Conservation (phyloP, 2,113 vertebrate genomes). For the Etia nguti region DNA sequence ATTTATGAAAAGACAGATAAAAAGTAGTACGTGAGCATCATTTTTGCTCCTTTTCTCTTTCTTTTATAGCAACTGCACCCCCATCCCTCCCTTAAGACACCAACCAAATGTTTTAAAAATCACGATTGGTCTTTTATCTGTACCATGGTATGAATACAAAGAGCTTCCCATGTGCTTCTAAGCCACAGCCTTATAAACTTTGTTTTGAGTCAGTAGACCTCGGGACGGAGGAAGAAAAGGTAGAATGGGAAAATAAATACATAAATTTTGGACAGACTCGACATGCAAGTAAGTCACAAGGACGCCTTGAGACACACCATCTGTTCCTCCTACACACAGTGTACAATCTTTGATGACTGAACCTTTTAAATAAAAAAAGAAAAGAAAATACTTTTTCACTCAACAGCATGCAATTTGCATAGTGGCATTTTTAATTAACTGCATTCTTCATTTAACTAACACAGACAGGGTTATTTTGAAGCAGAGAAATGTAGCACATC, state of each 20-base stretch:
- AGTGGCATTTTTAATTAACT: neutral
- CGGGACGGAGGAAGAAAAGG: neutral
- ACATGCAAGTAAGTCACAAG: neutral
- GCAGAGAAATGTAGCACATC: conserved; percentile 3
- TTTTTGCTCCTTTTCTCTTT: neutral
- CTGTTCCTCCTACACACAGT: neutral
- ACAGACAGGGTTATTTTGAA: neutral
- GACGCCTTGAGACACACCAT: conserved; percentile 1
- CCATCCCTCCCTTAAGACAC: neutral
- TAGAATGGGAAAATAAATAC: neutral
- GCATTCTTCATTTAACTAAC: neutral
- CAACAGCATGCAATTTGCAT: neutral
- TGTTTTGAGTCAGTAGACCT: neutral
- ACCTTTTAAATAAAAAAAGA: neutral
- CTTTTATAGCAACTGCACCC: neutral
- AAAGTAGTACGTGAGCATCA: neutral
- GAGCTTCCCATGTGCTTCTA: neutral
- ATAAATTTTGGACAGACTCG: neutral
- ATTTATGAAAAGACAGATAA: neutral
- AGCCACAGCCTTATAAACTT: neutral
- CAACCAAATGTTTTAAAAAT: neutral
- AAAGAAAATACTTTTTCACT: conserved; percentile 4
- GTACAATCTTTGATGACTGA: neutral
- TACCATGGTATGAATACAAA: neutral
- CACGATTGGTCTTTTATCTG: neutral